Conservation (phyloP, 92 coral and sea anemone genomes). For the Heliopora coerulea region DNA sequence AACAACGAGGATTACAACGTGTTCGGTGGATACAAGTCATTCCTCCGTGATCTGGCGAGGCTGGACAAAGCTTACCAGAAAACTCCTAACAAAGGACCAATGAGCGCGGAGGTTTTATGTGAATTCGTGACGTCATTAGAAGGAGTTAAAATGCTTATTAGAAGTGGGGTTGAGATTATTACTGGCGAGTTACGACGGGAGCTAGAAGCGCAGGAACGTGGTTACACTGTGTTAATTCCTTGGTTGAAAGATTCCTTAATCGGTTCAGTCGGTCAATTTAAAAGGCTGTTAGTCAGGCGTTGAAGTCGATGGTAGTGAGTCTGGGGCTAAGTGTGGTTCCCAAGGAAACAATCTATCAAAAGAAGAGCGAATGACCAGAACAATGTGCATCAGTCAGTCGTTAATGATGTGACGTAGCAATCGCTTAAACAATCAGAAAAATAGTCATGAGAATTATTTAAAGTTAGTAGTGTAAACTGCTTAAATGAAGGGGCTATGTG, state of each 20-base stretch:
- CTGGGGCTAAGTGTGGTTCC: too few species aligned
- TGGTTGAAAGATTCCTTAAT: slow-evolving; percentile 37
- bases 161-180: slow-evolving; percentile 38
- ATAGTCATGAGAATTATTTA: too few species aligned
- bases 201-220: background rate
- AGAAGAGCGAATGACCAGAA: too few species aligned
- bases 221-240: slow-evolving; percentile 22
- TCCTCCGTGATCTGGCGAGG: slow-evolving; percentile 36
- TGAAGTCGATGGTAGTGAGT: background rate
- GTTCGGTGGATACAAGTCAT: slow-evolving; percentile 24
- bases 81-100: slow-evolving; percentile 34
- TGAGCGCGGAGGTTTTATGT: slow-evolving; percentile 33
- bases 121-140: slow-evolving; percentile 37
- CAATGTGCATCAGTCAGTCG: too few species aligned
- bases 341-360: too few species aligned
- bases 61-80: slow-evolving; percentile 30
- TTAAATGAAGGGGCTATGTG: too few species aligned
- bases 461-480: too few species aligned
- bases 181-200: slow-evolving; percentile 14
- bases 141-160: slow-evolving; percentile 41
- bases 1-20: slow-evolving; percentile 38
- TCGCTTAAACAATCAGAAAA: too few species aligned
- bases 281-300: slow-evolving; percentile 14
- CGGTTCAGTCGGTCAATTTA: slow-evolving; percentile 24
- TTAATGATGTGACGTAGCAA: too few species aligned